These are phyloP conservation scores for Drosophila carrolli DNA, from an alignment of 1,140 invertebrate species.

Conservation along the genomic window DNA sequence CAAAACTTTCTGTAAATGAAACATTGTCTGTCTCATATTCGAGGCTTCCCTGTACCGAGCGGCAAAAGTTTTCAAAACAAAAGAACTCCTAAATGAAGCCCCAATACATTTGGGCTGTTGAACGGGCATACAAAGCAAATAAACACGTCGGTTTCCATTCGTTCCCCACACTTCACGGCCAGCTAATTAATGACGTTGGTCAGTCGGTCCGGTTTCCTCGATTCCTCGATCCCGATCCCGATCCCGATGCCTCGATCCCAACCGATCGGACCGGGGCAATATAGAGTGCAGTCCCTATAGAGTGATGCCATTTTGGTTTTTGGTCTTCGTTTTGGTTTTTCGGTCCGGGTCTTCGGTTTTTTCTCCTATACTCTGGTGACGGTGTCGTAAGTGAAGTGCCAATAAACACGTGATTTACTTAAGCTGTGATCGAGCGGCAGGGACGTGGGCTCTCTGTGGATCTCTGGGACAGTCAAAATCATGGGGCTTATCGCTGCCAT, in stretches of 20 bases:
- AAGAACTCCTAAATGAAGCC: slow-evolving; percentile 72
- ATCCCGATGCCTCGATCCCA: slow-evolving; percentile 13
- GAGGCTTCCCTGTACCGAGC: slow-evolving; percentile 42
- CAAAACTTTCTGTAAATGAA: no score
- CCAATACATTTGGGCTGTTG: slow-evolving; percentile 62
- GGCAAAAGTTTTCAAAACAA: slow-evolving; percentile 51
- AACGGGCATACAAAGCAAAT: slow-evolving; percentile 64
- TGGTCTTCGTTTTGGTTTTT: slow-evolving; percentile 22
- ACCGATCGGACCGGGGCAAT: slow-evolving; percentile 7
- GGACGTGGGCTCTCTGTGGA: slow-evolving; percentile 20
- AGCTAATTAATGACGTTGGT: slow-evolving; percentile 78
- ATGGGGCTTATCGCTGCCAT: slow-evolving; percentile 80
- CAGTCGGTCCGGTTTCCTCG: slow-evolving; percentile 30
- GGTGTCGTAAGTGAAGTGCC: slow-evolving; percentile 81
- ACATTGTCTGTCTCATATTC: neutral
- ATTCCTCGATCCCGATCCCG: slow-evolving; percentile 3
- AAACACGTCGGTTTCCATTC: slow-evolving; percentile 75
- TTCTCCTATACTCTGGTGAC: slow-evolving; percentile 67
- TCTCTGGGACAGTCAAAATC: slow-evolving; percentile 70
- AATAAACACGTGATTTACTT: slow-evolving; percentile 81
- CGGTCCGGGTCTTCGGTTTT: neutral
- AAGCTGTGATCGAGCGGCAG: slow-evolving; percentile 50
- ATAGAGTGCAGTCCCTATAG: slow-evolving; percentile 43
- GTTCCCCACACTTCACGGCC: slow-evolving; percentile 74
- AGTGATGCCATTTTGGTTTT: slow-evolving; percentile 79